Base-by-base conservation (phyloP, 2,888 invertebrate species). In the Aplocera efformata region DNA sequence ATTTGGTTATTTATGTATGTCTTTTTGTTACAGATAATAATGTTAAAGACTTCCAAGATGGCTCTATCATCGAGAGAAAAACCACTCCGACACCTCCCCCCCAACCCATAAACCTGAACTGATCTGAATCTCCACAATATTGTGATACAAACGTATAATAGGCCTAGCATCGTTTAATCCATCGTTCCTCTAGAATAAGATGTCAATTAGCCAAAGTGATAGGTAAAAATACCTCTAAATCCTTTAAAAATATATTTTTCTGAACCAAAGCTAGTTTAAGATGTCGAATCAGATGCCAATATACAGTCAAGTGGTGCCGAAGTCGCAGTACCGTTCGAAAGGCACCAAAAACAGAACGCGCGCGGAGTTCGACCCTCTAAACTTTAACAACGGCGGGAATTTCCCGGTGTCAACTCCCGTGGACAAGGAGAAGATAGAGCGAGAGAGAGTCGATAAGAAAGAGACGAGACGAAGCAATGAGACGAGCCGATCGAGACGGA, bases 341-440 rank as follows among this genome's bases (percentile, higher is more conserved):
- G 81, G 64, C 33, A 48, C 29, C 8, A 56, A 53, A 7, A 62
- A 36, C 54, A 64, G 36, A 47, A 64, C 25, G 8, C 70, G 72
- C 30, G 73, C 68, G 0, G 63, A 94, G 81, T 71, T 94, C 62
- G 86, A 93, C 84, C 77, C 94, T 58, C 68, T 94, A 85, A 59
- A 94, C 88, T 61, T 92, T 83, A 63, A 94, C 79, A 79, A 83
- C 57, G 86, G 88, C 1, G 89, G 89, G 0, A 88, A 89, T 31
- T 88, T 88, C 60, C 78, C 40, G n/a, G 36, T 40, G 13, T 28
- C 39, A 67, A 80, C 60, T 17, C 56, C 48, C 31, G 29, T 47
- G 60, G 68, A 64, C 7, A 70, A 79, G 26, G 80, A 82, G 28
- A 72, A 75, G 10, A 56, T 61, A 22, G 56, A 68, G 48, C 56